Evolutionary conservation across 2,888 invertebrate species (phyloP), one percentile per base, ranked within the genome.

Genomic region (Eudasyphora cyanicolor): DNA sequence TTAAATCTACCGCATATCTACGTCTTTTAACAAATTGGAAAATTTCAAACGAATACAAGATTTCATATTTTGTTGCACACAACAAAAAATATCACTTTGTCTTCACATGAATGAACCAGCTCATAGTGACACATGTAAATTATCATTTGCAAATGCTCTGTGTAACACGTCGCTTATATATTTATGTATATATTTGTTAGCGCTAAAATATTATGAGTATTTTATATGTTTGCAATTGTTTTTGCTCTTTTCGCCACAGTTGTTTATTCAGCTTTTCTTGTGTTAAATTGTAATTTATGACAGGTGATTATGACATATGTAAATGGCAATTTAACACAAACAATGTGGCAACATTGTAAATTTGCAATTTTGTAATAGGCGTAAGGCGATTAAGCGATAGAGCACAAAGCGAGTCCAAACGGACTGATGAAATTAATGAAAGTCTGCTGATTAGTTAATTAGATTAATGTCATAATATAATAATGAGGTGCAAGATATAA

Each of bases 321-420:
- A 29, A 42, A 38, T 29, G 8, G 17, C 21, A 78, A 70, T 70
- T 71, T 70, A 75, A 54, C 42, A 10, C 60, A 78, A 81, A 69
- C 73, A 49, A 69, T 81, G 69, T 82, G 62, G 78, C 71, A 75
- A 78, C 78, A 69, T 67, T 73, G 35, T 70, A 75, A 71, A n/a
- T n/a, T n/a, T n/a, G n/a, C n/a, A n/a, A n/a, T n/a, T 78, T 64
- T 32, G 21, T 38, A 64, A 62, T 45, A 14, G 45, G 49, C 49
- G 49, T 17, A 19, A 19, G 17, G 19, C 62, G 27, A 57, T 57
- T 12, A 14, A 57, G 32, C 54, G 24, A 54, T 12, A 24, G 35
- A 60, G 14, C 14, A 10, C 29, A 29, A 60, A n/a, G n/a, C n/a
- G n/a, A n/a, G n/a, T n/a, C n/a, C n/a, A n/a, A n/a, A n/a, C n/a